Base-by-base conservation (phyloP, 2,888 invertebrate genomes). In the Axea sp. region DNA sequence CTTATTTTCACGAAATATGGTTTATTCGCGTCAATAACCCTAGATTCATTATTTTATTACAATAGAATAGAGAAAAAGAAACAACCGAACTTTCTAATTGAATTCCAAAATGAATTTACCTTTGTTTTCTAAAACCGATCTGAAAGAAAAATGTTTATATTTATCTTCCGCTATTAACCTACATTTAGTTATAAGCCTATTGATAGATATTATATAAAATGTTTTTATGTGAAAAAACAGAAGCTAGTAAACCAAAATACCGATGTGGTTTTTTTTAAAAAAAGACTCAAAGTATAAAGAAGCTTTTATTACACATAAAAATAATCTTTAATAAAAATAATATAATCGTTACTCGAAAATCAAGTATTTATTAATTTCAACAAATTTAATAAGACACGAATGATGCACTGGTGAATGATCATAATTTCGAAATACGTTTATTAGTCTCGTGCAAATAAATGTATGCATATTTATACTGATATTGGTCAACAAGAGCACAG, bases 121-220 rank as follows among this genome's bases (percentile, higher is more conserved):
- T 68, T 68, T 39, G 11, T 51, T 59, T 31, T 17, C 6, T n/a
- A 22, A 28, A 49, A 14, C 1, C n/a, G n/a, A n/a, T n/a, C n/a
- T n/a, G 24, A 1, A 0, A 5, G 5, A n/a, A 6, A 43, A 59
- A 59, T 31, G 28, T 43, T 15, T 24, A n/a, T 17, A 53, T 45
- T 55, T 55, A 47, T 55, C 37, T 57, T 24, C 15, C 7, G 7
- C 14, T 17, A 19, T 57, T 49, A 59, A 68, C 68, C 68, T 53
- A 68, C 35, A 68, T 59, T 49, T 30, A 45, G 49, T 57, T 55
- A 2, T n/a, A n/a, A n/a, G n/a, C n/a, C n/a, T n/a, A n/a, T n/a
- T n/a, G n/a, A n/a, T n/a, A n/a, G n/a, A n/a, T n/a, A n/a, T n/a
- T n/a, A n/a, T n/a, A n/a, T n/a, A n/a, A n/a, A n/a, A n/a, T n/a